Conservation (phyloP, 35 echinoderm and acorn worm genomes). For the Eucidaris tribuloides region DNA sequence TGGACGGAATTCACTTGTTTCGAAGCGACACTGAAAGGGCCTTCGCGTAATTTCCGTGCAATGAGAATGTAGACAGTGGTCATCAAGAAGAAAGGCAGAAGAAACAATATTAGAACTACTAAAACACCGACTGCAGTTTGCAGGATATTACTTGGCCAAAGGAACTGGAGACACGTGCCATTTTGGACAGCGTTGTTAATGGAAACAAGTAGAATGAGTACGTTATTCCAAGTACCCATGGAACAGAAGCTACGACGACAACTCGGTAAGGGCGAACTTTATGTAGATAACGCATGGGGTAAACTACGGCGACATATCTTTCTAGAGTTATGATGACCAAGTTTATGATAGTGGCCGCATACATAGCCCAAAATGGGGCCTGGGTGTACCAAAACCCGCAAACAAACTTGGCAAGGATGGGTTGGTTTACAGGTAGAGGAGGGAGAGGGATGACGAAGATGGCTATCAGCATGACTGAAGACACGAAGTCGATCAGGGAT, state of each 20-base stretch:
- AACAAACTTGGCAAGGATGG: conserved; percentile 19
- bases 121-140: background rate
- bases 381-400: conserved; percentile 62
- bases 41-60: background rate
- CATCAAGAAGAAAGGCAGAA: background rate
- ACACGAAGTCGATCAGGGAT: conserved; percentile 57
- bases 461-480: conserved; percentile 44
- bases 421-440: background rate
- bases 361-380: conserved; percentile 58
- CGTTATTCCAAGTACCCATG: conserved; percentile 32
- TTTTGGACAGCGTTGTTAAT: background rate
- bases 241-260: background rate
- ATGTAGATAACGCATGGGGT: conserved; percentile 42
- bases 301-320: conserved; percentile 64
- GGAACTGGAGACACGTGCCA: background rate
- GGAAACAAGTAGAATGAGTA: background rate
- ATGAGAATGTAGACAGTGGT: background rate
- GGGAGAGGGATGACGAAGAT: conserved; percentile 10
- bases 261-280: background rate
- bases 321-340: conserved; percentile 55
- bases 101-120: background rate
- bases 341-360: conserved; percentile 43
- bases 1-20: background rate
- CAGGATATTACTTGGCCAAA: background rate
- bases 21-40: background rate